phyloP scores from a whole-genome alignment of 2,797 vertebrate species.

The Sebastes wilsoni region DNA sequence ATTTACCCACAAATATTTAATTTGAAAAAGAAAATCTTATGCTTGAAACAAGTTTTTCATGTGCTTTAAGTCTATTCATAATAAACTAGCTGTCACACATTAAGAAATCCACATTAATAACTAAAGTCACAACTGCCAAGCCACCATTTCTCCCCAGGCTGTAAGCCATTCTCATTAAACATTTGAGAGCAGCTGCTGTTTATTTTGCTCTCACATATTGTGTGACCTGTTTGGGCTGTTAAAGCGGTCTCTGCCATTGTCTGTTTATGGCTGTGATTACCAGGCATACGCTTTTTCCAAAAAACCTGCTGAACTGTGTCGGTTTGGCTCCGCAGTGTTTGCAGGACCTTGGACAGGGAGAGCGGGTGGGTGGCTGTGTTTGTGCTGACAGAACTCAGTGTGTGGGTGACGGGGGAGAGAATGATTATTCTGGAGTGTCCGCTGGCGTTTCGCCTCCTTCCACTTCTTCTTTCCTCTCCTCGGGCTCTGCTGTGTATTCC shows the following conservation, averaged over 20 bases:
- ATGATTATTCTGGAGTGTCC: conserved; percentile 62
- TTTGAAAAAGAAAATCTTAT: background rate
- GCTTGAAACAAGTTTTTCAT: background rate
- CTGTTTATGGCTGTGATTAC: conserved; percentile 13
- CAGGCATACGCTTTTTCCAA: background rate
- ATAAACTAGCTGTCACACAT: background rate
- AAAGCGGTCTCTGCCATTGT: conserved; percentile 3
- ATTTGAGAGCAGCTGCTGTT: conserved; percentile 7
- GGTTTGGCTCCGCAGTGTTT: conserved; percentile 14
- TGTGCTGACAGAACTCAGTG: conserved; percentile 52
- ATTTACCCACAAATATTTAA: background rate
- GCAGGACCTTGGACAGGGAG: conserved; percentile 16
- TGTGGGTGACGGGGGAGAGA: conserved; percentile 43
- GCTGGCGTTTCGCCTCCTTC: conserved; percentile 49
- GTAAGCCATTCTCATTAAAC: conserved; percentile 10
- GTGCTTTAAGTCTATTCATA: background rate
- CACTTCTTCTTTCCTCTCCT: conserved; percentile 31
- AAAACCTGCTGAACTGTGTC: conserved; percentile 36
- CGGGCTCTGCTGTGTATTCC: conserved; percentile 20
- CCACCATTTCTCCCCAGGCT: background rate
- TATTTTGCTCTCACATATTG: background rate
- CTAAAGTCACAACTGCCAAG: background rate
- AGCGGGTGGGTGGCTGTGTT: conserved; percentile 51
- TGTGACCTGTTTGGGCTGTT: conserved; percentile 1
- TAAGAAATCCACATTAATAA: background rate